Evolutionary conservation across 2,113 vertebrate species (phyloP).

Genomic region (Callaeas wilsoni): DNA sequence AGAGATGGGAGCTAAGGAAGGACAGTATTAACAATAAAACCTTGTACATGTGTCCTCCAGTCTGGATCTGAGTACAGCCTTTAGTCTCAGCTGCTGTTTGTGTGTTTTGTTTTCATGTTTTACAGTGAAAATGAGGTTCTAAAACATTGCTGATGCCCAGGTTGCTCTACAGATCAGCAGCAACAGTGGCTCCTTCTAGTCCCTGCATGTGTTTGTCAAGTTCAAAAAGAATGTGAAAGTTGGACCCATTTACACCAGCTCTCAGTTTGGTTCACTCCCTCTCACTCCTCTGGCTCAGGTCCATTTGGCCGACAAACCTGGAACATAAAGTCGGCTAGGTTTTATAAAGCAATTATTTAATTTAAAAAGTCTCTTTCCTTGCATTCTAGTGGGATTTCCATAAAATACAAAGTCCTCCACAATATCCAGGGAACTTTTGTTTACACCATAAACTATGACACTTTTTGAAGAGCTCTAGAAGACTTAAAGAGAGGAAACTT

Average conservation of each 20-base stretch:
- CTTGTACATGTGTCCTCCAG: background rate
- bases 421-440: background rate
- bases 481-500: background rate
- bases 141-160: background rate
- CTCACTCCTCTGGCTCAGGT: background rate
- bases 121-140: background rate
- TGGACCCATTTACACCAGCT: background rate
- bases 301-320: conserved; percentile 19
- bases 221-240: background rate
- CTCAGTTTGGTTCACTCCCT: background rate
- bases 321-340: background rate
- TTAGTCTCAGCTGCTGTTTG: background rate
- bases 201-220: background rate
- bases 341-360: conserved; percentile 45
- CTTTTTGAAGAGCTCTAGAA: background rate
- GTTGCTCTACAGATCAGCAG: background rate
- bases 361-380: conserved; percentile 1
- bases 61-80: background rate
- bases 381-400: conserved; percentile 17
- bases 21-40: background rate
- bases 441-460: background rate
- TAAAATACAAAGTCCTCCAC: background rate
- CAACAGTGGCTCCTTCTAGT: background rate
- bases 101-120: background rate
- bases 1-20: background rate